Percentiles rank a stretch among this genome's conserved stretches.
These are phyloP conservation scores for Holothuria leucospilota DNA, from an alignment of 53 echinoderm and acorn worm species.

Conservation along the genomic window DNA sequence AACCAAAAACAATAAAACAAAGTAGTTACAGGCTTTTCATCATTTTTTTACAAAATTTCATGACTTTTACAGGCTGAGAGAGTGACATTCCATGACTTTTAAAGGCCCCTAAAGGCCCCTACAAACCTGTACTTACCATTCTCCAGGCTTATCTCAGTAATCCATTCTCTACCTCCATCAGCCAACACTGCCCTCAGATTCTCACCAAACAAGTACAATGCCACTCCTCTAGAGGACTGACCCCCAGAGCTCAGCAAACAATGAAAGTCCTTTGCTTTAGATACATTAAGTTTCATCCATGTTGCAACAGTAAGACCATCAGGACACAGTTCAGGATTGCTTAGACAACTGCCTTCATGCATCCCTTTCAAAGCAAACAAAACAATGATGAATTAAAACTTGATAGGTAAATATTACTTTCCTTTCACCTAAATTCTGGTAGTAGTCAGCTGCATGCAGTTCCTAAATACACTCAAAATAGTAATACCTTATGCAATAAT, in stretches of 20 bases:
- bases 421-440: background rate
- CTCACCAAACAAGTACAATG: conserved; percentile 67
- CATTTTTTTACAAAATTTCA: too few species aligned
- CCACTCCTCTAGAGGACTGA: conserved; percentile 87
- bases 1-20: too few species aligned
- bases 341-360: conserved; percentile 68
- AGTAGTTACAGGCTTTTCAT: too few species aligned
- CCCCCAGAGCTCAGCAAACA: conserved; percentile 88
- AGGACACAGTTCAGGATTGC: conserved; percentile 80
- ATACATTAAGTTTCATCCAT: conserved; percentile 60
- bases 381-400: background rate
- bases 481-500: too few species aligned
- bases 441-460: background rate
- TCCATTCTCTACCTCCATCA: conserved; percentile 80
- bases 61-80: too few species aligned
- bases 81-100: too few species aligned
- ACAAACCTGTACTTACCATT: background rate
- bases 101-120: too few species aligned
- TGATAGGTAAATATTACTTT: background rate
- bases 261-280: conserved; percentile 58
- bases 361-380: conserved; percentile 19
- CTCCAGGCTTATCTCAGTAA: conserved; percentile 59
- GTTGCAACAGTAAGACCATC: conserved; percentile 76
- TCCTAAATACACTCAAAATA: too few species aligned
- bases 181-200: conserved; percentile 73